A percentile compares a stretch with the other conserved stretches of the same genome.
phyloP scores from a whole-genome alignment of 2,888 invertebrate genomes.

The Papilio protenor region DNA sequence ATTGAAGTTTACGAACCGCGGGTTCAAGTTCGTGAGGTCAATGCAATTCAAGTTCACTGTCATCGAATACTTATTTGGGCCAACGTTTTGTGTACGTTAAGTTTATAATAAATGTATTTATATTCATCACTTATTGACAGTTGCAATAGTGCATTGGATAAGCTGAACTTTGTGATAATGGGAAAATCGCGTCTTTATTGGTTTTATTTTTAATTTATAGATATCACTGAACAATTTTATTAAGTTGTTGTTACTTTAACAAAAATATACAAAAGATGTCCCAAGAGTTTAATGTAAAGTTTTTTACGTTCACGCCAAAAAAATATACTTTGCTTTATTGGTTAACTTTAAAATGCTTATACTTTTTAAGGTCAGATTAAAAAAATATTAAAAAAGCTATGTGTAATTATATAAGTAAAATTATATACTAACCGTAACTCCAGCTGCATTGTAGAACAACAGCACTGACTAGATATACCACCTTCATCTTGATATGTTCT shows the following conservation, averaged over 20 bases:
- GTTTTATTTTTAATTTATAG: neutral
- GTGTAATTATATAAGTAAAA: slow-evolving; percentile 21
- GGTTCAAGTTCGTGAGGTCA: slow-evolving; percentile 31
- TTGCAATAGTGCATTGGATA: neutral
- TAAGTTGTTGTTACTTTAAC: too few relatives aligned
- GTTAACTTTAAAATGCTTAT: neutral
- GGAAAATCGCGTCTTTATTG: neutral
- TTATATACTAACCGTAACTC: slow-evolving; percentile 58
- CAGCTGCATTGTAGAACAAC: slow-evolving; percentile 58
- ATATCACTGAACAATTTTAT: too few relatives aligned
- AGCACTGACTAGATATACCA: slow-evolving; percentile 59
- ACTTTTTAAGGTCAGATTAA: neutral
- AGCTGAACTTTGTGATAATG: neutral
- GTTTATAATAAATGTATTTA: neutral
- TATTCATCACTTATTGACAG: neutral
- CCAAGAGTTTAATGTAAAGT: neutral
- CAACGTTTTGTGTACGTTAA: neutral
- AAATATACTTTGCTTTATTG: too few relatives aligned
- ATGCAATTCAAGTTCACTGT: slow-evolving; percentile 31
- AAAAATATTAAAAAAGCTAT: too few relatives aligned
- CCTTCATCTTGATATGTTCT: slow-evolving; percentile 59
- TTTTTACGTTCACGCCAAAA: too few relatives aligned
- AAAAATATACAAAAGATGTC: neutral
- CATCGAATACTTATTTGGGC: neutral
- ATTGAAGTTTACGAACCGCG: slow-evolving; percentile 4